Percentiles rank a stretch among this genome's conserved stretches.
Evolutionary conservation across 2,113 vertebrate genomes (phyloP).

Genomic region (Grammomys surdaster): DNA sequence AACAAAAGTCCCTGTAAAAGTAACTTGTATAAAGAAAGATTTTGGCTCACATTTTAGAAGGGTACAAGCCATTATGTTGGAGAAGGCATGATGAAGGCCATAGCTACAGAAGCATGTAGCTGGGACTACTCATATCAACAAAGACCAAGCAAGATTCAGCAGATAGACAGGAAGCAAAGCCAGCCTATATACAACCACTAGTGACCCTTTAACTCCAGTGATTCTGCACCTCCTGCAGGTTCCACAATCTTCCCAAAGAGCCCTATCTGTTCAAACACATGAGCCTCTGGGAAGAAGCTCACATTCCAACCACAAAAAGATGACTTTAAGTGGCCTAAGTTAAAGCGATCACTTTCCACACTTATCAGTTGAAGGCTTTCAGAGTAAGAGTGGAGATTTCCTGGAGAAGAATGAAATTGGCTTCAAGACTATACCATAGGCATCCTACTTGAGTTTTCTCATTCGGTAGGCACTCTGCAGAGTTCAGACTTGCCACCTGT

Average conservation of each 20-base stretch:
- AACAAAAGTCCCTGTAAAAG: background rate
- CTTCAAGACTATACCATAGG: background rate
- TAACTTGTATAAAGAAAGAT: background rate
- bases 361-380: background rate
- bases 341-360: background rate
- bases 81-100: background rate
- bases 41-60: background rate
- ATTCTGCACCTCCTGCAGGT: background rate
- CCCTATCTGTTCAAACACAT: too few species aligned
- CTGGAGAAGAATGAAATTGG: background rate
- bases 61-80: too few species aligned
- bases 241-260: background rate
- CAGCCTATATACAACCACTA: background rate
- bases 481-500: background rate
- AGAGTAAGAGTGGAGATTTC: background rate
- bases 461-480: background rate
- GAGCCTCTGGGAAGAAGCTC: background rate
- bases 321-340: background rate
- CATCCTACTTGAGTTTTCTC: background rate
- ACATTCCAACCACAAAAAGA: background rate
- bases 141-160: background rate
- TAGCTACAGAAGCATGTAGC: background rate
- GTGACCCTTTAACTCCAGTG: background rate
- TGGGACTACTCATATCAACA: background rate
- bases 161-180: too few species aligned